Evolutionary conservation across 2,888 invertebrate genomes (phyloP), one percentile per base, ranked within the genome.

Genomic region (Tenodera sinensis): DNA sequence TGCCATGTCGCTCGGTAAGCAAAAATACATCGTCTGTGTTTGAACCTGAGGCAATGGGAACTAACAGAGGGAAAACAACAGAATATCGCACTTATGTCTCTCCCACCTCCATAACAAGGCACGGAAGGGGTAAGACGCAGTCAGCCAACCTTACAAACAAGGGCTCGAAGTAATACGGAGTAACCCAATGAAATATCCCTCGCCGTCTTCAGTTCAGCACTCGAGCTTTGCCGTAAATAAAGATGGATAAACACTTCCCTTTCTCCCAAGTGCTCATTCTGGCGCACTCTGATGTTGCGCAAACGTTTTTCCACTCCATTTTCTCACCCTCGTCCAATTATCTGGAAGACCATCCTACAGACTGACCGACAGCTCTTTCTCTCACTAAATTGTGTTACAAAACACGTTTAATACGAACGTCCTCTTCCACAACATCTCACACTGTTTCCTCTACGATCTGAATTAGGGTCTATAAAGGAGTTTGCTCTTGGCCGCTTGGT

Each of bases 231-330:
- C 54, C 15, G 54, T 71, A 71, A 71, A 71, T 71, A 71, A 71
- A 71, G 54, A 71, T 71, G 54, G 54, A 71, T 71, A 71, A 71
- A 71, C 54, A 71, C 54, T 71, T 71, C 54, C 54, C 20, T 71
- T 71, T 71, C 54, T 71, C 54, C 54, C 54, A 71, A 20, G 54
- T 71, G 54, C 20, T 71, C 54, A 71, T 71, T 71, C 54, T 71
- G 25, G 20, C 54, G 54, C 54, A 71, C 54, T 71, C 54, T 71
- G 54, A 20, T 25, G 54, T 71, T 71, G 54, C 54, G 54, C 54
- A 71, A 71, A 71, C 34, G 84, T 84, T 84, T 42, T 84, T 84
- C 34, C 84, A 47, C 84, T 84, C 84, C 84, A 84, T 84, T 84
- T 25, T 25, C 47, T 42, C 25, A 30, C 42, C 47, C 30, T 84